Evolutionary conservation across 2,113 vertebrate genomes (phyloP).

Genomic region (Pituophis catenifer): DNA sequence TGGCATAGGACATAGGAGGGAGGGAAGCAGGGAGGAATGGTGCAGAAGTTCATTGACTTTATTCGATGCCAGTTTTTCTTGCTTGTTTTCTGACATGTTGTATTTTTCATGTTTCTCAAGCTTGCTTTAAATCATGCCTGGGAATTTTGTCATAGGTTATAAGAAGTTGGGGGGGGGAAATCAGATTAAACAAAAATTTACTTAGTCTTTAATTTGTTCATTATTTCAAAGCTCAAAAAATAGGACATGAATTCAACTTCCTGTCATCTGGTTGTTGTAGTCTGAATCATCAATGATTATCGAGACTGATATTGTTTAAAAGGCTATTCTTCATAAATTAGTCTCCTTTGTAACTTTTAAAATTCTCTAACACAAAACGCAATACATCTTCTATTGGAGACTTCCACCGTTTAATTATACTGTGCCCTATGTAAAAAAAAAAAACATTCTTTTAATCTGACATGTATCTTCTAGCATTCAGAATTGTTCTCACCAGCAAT

Average conservation of each 20-base stretch:
- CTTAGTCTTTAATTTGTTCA: neutral
- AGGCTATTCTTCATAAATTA: neutral
- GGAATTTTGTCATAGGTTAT: slow-evolving; percentile 30
- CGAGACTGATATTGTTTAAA: neutral
- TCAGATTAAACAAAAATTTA: neutral
- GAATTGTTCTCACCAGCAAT: neutral
- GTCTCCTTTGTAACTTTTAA: neutral
- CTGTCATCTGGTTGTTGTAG: neutral
- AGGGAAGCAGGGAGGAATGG: neutral
- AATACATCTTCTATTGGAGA: neutral
- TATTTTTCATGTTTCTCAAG: slow-evolving; percentile 21
- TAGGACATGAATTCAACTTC: neutral
- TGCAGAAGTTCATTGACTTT: slow-evolving; percentile 29
- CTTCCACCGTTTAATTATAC: neutral
- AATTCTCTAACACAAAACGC: neutral
- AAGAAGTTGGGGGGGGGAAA: neutral
- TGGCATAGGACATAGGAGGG: slow-evolving; percentile 8
- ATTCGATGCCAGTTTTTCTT: slow-evolving; percentile 38
- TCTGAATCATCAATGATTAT: neutral
- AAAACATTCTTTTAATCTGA: neutral
- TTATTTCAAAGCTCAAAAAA: neutral
- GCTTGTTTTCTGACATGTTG: slow-evolving; percentile 29
- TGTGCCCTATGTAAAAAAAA: neutral
- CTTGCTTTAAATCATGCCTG: slow-evolving; percentile 36
- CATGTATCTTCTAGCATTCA: neutral